Base-by-base conservation (phyloP, 23 tunicate genomes). In the Styela clava region DNA sequence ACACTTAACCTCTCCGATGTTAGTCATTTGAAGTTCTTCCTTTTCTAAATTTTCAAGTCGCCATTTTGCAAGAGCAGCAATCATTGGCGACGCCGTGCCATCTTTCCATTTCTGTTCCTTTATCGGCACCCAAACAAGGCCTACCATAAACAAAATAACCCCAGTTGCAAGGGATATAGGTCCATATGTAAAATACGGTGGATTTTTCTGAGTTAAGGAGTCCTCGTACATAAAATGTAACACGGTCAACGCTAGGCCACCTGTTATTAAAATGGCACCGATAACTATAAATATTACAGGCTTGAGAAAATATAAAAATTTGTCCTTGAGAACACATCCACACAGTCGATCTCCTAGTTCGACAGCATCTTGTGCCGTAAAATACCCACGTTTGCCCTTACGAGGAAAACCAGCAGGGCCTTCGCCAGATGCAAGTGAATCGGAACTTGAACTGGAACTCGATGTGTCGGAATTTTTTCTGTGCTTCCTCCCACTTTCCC, bases 1-100 rank as follows among this genome's bases (percentile, higher is more conserved):
- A 44, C 12, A 44, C 12, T 44, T 44, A 7, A 44, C 56, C 12
- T 44, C 56, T 44, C 56, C 56, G 56, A 44, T 44, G 12, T 44
- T 44, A 5, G 56, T 44, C 56, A 44, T 44, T 44, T 44, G 56
- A 44, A 44, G 56, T 44, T 44, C 56, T 44, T 44, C 56, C 12
- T 44, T 44, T 44, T 44, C 56, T 44, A 44, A 26, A 25, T 76
- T 76, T 44, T 76, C 65, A 64, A 25, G 27, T 21, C 52, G 81
- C 81, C 81, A 76, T 76, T 44, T 44, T 2, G 88, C 86, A 9
- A 86, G 74, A 25, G 98, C 98, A 1, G 81, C 83, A 22, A 87
- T 74, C 33, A 93, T 93, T 18, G 98, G 98, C 2, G 93, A 68
- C 2, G 98, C 98, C n/a, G 89, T 80, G 23, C 98, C 98, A 16